Conservation (phyloP, 2,888 invertebrate genomes). For the Oegoconia quadripuncta region DNA sequence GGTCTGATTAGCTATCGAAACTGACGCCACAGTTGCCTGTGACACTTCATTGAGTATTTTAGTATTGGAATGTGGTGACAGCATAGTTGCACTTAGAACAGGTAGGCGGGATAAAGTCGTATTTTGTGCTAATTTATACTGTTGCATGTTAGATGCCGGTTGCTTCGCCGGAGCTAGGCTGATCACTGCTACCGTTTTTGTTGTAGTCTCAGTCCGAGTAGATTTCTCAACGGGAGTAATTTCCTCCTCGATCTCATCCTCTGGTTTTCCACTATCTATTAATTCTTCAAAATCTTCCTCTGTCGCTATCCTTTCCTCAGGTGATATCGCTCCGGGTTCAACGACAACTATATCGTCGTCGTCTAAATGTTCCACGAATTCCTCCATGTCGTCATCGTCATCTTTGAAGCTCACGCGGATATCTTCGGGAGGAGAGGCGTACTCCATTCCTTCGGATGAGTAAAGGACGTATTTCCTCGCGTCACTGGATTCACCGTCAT, state of each 20-base stretch:
- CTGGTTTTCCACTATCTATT: slow-evolving; percentile 81
- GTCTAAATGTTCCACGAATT: slow-evolving; percentile 61
- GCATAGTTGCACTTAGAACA: slow-evolving; percentile 51
- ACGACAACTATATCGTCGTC: slow-evolving; percentile 82
- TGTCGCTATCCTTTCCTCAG: slow-evolving; percentile 81
- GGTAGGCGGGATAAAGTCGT: slow-evolving; percentile 56
- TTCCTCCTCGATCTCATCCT: slow-evolving; percentile 68
- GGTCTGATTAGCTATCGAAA: slow-evolving; percentile 74
- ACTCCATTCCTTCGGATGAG: slow-evolving; percentile 80
- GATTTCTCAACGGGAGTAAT: slow-evolving; percentile 49
- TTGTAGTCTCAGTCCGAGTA: slow-evolving; percentile 73
- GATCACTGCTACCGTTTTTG: slow-evolving; percentile 75
- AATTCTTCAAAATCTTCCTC: slow-evolving; percentile 83
- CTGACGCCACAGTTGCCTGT: slow-evolving; percentile 78
- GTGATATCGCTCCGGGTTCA: slow-evolving; percentile 79
- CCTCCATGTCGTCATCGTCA: slow-evolving; percentile 55
- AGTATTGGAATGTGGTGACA: slow-evolving; percentile 62
- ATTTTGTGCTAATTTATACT: slow-evolving; percentile 62
- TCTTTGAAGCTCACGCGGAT: slow-evolving; percentile 51
- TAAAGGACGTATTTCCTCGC: slow-evolving; percentile 82
- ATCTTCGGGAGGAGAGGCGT: slow-evolving; percentile 77
- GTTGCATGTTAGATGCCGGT: slow-evolving; percentile 55
- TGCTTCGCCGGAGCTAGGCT: slow-evolving; percentile 69
- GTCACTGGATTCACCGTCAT: slow-evolving; percentile 63
- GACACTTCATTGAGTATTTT: slow-evolving; percentile 77